These are phyloP conservation scores for Phymastichus coffea DNA, from an alignment of 1,140 invertebrate genomes.

Conservation along the genomic window DNA sequence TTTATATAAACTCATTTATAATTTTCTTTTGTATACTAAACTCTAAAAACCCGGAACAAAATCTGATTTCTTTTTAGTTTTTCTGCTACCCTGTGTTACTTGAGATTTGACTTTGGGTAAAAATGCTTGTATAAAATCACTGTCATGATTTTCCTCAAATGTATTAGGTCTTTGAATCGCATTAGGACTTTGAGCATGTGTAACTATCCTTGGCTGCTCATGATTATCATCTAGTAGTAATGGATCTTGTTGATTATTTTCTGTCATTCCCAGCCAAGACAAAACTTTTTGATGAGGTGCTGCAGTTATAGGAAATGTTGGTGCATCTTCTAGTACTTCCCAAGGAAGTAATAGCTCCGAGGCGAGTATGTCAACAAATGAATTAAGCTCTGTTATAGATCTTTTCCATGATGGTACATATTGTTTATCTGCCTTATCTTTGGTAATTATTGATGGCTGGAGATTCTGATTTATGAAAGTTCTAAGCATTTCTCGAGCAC, in stretches of 20 bases:
- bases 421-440: background rate
- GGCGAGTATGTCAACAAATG: slow-evolving; percentile 47
- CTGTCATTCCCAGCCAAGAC: slow-evolving; percentile 42
- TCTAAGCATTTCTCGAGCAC: slow-evolving; percentile 23
- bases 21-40: background rate
- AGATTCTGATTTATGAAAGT: slow-evolving; percentile 41
- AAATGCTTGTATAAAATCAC: slow-evolving; percentile 26
- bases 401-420: slow-evolving; percentile 41
- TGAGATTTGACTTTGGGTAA: slow-evolving; percentile 33
- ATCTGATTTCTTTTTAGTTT: slow-evolving; percentile 30
- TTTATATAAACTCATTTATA: background rate
- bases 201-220: slow-evolving; percentile 33
- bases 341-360: slow-evolving; percentile 47
- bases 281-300: slow-evolving; percentile 48
- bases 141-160: slow-evolving; percentile 23
- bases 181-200: slow-evolving; percentile 34
- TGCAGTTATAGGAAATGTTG: slow-evolving; percentile 27
- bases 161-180: background rate
- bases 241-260: slow-evolving; percentile 1
- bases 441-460: background rate
- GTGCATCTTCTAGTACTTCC: slow-evolving; percentile 42
- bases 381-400: slow-evolving; percentile 40
- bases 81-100: slow-evolving; percentile 9
- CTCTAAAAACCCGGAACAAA: slow-evolving; percentile 21
- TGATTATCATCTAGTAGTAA: background rate